Conservation (phyloP, 1,140 invertebrate species). For the Ceratitis capitata region DNA sequence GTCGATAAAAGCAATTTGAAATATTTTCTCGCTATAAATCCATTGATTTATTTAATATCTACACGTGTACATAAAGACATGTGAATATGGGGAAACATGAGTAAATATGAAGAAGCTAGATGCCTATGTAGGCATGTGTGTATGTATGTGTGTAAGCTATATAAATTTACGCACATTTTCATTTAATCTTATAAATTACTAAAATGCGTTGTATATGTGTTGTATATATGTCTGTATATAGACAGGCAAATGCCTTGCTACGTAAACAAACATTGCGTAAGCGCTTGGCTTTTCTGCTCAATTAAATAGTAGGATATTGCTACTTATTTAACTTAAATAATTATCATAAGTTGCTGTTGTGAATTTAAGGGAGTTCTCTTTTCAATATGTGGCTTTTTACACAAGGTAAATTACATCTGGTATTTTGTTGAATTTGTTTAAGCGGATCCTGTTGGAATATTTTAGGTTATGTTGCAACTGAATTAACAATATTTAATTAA, state of each 20-base stretch:
- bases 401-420: no score
- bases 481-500: no score
- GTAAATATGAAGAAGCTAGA: no score
- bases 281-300: background rate
- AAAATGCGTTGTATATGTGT: background rate
- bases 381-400: no score
- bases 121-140: background rate
- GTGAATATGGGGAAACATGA: no score
- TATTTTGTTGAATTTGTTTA: no score
- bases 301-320: background rate
- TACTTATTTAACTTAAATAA: background rate
- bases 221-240: background rate
- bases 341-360: background rate
- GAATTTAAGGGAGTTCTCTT: no score
- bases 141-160: background rate
- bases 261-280: no score
- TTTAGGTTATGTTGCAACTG: no score
- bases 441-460: no score
- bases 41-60: background rate
- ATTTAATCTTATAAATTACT: background rate
- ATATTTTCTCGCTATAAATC: background rate
- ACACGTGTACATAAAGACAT: no score
- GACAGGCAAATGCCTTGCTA: no score
- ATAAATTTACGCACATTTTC: background rate
- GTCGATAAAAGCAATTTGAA: background rate